These are phyloP conservation scores for Listrodromus nycthemerus DNA, from an alignment of 2,888 invertebrate species.

Conservation along the genomic window DNA sequence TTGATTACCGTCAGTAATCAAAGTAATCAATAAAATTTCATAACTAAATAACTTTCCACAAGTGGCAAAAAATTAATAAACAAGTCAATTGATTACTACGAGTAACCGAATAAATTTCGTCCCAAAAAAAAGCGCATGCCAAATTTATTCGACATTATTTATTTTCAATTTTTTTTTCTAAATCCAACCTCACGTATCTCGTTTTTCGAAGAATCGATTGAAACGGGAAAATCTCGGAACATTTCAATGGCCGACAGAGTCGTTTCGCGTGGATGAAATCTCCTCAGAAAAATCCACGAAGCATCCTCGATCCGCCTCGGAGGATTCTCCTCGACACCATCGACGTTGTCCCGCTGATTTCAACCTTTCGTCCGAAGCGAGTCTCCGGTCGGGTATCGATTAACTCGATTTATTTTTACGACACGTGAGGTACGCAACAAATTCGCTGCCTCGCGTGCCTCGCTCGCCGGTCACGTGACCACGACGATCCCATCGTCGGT, in stretches of 20 bases:
- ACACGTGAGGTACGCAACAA: conserved; percentile 7
- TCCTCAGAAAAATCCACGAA: not conserved
- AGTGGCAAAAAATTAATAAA: too few relatives aligned
- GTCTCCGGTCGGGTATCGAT: not conserved
- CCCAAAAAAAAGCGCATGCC: not conserved
- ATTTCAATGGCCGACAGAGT: not conserved
- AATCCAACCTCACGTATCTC: not conserved
- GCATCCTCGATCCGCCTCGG: not conserved
- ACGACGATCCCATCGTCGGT: not conserved
- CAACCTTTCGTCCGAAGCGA: not conserved
- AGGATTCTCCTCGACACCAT: not conserved
- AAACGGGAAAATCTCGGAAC: too few relatives aligned
- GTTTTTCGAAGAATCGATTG: not conserved
- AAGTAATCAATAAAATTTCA: not conserved
- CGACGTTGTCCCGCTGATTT: not conserved
- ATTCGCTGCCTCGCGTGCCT: not conserved
- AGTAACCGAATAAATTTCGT: not conserved
- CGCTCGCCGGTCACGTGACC: not conserved
- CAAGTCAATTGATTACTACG: not conserved
- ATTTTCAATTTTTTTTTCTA: too few relatives aligned
- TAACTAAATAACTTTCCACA: too few relatives aligned
- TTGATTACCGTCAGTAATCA: not conserved
- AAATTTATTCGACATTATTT: not conserved
- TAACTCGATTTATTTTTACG: conserved; percentile 13
- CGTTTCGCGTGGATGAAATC: not conserved